Evolutionary conservation across 2,888 invertebrate genomes (phyloP).

Genomic region (Drosophila melanosoma): DNA sequence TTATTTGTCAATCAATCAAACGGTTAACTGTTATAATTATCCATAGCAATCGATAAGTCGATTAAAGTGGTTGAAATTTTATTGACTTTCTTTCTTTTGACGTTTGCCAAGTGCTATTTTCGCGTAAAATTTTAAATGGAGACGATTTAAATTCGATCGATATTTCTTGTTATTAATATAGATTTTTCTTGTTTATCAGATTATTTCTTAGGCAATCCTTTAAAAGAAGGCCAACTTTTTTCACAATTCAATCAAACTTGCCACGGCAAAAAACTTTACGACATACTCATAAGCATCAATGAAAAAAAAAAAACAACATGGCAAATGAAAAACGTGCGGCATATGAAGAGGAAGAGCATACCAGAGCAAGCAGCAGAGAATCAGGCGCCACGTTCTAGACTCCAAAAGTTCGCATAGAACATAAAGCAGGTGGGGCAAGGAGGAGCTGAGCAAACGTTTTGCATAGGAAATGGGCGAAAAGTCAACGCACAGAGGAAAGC

Average conservation of each 20-base stretch:
- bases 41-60: background rate
- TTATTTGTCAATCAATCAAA: background rate
- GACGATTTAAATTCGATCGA: conserved; percentile 13
- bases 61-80: background rate
- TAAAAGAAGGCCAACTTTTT: conserved; percentile 25
- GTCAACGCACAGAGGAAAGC: conserved; percentile 45
- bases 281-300: conserved; percentile 56
- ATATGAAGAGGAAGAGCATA: conserved; percentile 40
- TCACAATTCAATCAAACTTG: conserved; percentile 72
- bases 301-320: conserved; percentile 1
- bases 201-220: conserved; percentile 26
- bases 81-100: background rate
- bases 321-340: conserved; percentile 69
- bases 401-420: conserved; percentile 1
- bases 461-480: conserved; percentile 72
- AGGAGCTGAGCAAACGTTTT: conserved; percentile 58
- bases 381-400: conserved; percentile 55
- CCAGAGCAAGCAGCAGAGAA: conserved; percentile 1
- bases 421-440: background rate
- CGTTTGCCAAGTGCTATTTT: background rate
- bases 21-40: background rate
- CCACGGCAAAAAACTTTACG: conserved; percentile 61
- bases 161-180: background rate
- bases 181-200: background rate
- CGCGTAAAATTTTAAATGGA: background rate